Percentiles rank a stretch among this genome's conserved stretches.
Conservation (phyloP, 2,113 vertebrate species). For the Pao palembangensis region DNA sequence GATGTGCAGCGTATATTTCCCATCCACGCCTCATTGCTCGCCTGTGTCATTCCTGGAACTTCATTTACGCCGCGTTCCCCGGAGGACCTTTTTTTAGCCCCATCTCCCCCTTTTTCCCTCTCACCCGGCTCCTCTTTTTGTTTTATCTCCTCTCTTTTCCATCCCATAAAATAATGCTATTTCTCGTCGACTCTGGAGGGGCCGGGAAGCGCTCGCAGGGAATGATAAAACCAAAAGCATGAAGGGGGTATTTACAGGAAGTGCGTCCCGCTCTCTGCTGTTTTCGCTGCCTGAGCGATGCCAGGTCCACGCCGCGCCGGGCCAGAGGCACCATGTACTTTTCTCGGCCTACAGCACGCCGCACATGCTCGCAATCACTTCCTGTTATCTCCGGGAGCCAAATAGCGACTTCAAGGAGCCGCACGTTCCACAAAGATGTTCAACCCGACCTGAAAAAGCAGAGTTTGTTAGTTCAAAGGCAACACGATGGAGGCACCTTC, state of each 20-base stretch:
- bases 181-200: constrained; percentile 75
- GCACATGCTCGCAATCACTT: constrained; percentile 22
- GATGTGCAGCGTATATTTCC: constrained; percentile 99
- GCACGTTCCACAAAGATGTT: constrained; percentile 27
- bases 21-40: constrained; percentile 99
- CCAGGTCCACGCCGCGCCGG: constrained; percentile 56
- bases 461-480: constrained; percentile 53
- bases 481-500: constrained; percentile 64
- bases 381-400: constrained; percentile 24
- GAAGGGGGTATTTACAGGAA: constrained; percentile 76
- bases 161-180: constrained; percentile 92
- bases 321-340: constrained; percentile 52
- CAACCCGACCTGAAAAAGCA: constrained; percentile 32
- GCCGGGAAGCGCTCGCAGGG: constrained; percentile 69
- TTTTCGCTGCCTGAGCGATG: constrained; percentile 53
- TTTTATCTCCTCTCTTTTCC: constrained; percentile 74
- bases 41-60: constrained; percentile 99
- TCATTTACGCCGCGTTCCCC: constrained; percentile 99
- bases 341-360: constrained; percentile 24
- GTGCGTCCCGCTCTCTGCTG: constrained; percentile 55
- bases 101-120: constrained; percentile 62
- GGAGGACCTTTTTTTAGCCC: constrained; percentile 93
- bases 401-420: constrained; percentile 20
- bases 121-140: constrained; percentile 66
- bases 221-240: constrained; percentile 73